Percentiles rank a stretch among this genome's conserved stretches.
These are phyloP conservation scores for Rattus norvegicus DNA, from an alignment of 2,113 vertebrate genomes.

Conservation along the genomic window DNA sequence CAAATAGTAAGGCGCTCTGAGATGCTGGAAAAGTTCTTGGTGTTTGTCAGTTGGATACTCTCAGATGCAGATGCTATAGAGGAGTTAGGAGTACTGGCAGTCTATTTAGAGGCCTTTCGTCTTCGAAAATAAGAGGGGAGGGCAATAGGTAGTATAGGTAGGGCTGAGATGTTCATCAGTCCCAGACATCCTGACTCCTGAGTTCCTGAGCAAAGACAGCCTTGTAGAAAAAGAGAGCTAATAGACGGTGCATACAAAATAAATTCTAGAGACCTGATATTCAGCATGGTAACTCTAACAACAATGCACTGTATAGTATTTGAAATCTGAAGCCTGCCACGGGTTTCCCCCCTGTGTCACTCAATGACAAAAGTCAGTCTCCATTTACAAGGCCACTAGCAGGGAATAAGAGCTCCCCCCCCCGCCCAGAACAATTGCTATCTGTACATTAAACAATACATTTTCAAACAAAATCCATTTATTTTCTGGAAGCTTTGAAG, in stretches of 20 bases:
- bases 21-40: neutral
- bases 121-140: neutral
- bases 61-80: neutral
- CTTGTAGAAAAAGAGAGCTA: neutral
- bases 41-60: neutral
- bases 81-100: neutral
- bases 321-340: neutral
- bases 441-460: neutral
- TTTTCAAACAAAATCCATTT: conserved; percentile 24
- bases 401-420: neutral
- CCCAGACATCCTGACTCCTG: neutral
- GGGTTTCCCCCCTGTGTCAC: neutral
- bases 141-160: neutral
- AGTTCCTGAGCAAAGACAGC: neutral
- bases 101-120: neutral
- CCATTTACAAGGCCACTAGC: neutral
- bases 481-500: neutral
- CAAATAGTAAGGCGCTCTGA: neutral
- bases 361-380: neutral
- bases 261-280: neutral
- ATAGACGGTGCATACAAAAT: neutral
- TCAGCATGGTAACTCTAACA: neutral
- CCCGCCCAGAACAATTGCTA: neutral
- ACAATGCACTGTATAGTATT: neutral
- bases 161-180: neutral